A percentile compares a stretch with the other conserved stretches of the same genome.
Conservation (phyloP, 1,140 invertebrate species). For the Lerema accius region DNA sequence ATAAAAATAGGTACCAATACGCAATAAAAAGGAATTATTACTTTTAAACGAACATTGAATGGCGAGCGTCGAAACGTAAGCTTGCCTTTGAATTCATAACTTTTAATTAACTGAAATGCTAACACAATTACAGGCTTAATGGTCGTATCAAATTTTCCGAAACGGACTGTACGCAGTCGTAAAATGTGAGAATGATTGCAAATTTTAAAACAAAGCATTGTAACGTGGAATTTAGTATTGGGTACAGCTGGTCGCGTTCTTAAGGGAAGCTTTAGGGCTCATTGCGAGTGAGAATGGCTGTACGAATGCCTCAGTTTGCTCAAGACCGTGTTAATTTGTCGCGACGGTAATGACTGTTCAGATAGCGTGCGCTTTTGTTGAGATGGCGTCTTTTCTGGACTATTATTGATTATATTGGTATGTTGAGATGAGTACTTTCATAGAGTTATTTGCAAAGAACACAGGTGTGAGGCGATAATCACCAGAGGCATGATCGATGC, state of each 20-base stretch:
- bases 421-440: too few relatives aligned
- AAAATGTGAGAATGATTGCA: conserved; percentile 80
- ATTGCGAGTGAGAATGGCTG: conserved; percentile 56
- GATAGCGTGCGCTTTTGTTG: conserved; percentile 1
- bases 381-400: neutral
- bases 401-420: neutral
- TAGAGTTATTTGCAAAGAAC: too few relatives aligned
- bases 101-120: conserved; percentile 79
- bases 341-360: conserved; percentile 38
- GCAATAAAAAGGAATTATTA: conserved; percentile 50
- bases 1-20: conserved; percentile 6
- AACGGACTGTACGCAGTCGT: conserved; percentile 73
- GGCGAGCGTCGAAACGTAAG: conserved; percentile 48
- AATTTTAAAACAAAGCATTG: conserved; percentile 79
- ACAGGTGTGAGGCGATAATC: too few relatives aligned
- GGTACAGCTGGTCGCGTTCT: conserved; percentile 63
- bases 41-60: conserved; percentile 49
- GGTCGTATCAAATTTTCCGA: conserved; percentile 77
- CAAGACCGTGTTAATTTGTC: conserved; percentile 68
- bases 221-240: conserved; percentile 71
- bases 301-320: conserved; percentile 56
- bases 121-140: conserved; percentile 77
- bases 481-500: too few relatives aligned
- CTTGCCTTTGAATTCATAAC: conserved; percentile 76
- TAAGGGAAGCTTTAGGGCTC: conserved; percentile 68